These are phyloP conservation scores for Sebastes paucispinis DNA, from an alignment of 2,797 vertebrate species.

Conservation along the genomic window DNA sequence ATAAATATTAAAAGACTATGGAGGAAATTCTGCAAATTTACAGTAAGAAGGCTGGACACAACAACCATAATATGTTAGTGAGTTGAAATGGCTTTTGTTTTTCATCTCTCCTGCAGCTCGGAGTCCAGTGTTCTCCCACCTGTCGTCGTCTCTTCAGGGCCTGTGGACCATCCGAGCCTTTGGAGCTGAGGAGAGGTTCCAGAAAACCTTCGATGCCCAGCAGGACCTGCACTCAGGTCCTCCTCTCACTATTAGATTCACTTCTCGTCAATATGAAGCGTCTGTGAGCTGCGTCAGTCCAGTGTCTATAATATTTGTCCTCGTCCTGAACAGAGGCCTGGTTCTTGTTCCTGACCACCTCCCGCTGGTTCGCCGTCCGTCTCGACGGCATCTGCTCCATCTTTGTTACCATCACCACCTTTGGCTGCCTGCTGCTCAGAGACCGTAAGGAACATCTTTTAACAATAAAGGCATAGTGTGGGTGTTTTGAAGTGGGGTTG, in stretches of 20 bases:
- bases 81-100: not conserved
- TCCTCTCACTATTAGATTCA: not conserved
- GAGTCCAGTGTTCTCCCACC: slow-evolving; percentile 91
- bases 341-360: slow-evolving; percentile 94
- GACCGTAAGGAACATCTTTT: slow-evolving; percentile 76
- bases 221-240: slow-evolving; percentile 94
- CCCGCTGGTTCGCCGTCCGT: slow-evolving; percentile 94
- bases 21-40: too few species aligned
- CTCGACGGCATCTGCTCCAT: slow-evolving; percentile 92
- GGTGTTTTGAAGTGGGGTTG: too few species aligned
- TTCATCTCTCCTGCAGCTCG: slow-evolving; percentile 75
- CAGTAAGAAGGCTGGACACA: not conserved
- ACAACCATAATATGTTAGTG: not conserved
- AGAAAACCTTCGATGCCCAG: slow-evolving; percentile 89
- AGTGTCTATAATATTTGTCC: not conserved
- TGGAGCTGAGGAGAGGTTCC: slow-evolving; percentile 87
- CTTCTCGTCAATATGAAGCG: accelerated
- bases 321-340: slow-evolving; percentile 84
- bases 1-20: too few species aligned
- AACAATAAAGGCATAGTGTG: accelerated
- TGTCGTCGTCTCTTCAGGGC: slow-evolving; percentile 91
- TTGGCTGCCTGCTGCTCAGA: slow-evolving; percentile 88
- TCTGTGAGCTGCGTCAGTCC: not conserved
- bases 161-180: slow-evolving; percentile 92
- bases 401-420: slow-evolving; percentile 88